Evolutionary conservation across 2,888 invertebrate species (phyloP).

Genomic region (Gibbula magus): DNA sequence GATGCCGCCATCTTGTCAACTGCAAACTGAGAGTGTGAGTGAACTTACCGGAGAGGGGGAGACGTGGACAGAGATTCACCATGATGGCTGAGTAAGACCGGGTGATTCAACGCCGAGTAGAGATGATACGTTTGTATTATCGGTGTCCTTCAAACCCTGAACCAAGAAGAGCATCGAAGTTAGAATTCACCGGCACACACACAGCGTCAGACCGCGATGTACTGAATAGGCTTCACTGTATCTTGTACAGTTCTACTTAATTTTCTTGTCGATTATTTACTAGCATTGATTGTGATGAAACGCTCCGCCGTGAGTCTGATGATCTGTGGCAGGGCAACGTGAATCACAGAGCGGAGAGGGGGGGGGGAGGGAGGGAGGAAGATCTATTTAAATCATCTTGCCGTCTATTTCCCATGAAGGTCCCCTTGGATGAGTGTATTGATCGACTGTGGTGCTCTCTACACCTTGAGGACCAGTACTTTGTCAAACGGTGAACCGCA

Average conservation of each 20-base stretch:
- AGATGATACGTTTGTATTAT: too few species aligned
- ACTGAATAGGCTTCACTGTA: not conserved
- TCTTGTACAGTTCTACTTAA: not conserved
- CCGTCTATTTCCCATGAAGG: not conserved
- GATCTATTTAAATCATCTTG: slow-evolving; percentile 5
- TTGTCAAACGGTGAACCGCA: not conserved
- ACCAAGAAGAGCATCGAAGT: too few species aligned
- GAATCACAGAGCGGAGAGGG: not conserved
- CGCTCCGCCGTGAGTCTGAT: slow-evolving; percentile 7
- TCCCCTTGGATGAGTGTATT: not conserved
- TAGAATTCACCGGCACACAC: too few species aligned
- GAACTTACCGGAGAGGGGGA: not conserved
- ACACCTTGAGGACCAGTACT: not conserved
- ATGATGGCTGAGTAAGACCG: not conserved
- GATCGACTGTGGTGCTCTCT: not conserved
- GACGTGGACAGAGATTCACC: not conserved
- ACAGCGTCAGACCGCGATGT: too few species aligned
- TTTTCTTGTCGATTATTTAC: slow-evolving; percentile 16
- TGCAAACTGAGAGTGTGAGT: too few species aligned
- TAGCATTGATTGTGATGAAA: slow-evolving; percentile 22
- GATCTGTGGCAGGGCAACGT: not conserved
- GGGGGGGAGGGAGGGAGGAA: not conserved
- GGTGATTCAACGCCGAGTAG: too few species aligned
- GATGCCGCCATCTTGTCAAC: not conserved
- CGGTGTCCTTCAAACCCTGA: too few species aligned